Percentiles rank a stretch among this genome's conserved stretches.
phyloP scores from a whole-genome alignment of 2,113 vertebrate genomes.

The Pluvianellus socialis region DNA sequence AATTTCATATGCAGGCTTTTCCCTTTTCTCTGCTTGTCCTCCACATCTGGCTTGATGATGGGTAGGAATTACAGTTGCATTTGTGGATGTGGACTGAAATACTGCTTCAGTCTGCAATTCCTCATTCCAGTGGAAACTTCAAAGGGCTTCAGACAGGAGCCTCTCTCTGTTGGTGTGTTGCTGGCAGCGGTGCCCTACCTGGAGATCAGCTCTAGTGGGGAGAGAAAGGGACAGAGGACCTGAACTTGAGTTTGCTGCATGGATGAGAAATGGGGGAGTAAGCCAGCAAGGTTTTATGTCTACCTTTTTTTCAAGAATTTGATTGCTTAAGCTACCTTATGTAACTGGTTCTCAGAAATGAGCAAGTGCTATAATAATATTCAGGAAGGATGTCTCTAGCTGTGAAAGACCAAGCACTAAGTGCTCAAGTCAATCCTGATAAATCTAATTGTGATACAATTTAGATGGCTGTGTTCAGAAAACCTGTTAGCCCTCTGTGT shows the following conservation, averaged over 20 bases:
- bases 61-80: neutral
- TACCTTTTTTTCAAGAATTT: neutral
- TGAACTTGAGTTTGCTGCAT: neutral
- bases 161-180: neutral
- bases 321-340: neutral
- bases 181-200: neutral
- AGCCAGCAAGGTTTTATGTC: neutral
- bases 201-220: neutral
- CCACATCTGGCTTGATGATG: neutral
- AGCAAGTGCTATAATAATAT: neutral
- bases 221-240: neutral
- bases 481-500: neutral
- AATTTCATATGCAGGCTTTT: neutral
- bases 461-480: neutral
- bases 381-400: neutral
- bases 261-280: neutral
- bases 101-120: neutral
- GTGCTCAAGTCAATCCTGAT: neutral
- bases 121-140: neutral
- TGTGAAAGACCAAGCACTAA: neutral
- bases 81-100: neutral
- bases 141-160: neutral
- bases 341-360: neutral
- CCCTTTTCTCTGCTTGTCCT: neutral
- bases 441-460: neutral